Base-by-base conservation (phyloP, 2,113 vertebrate species). In the Aleadryas rufinucha region DNA sequence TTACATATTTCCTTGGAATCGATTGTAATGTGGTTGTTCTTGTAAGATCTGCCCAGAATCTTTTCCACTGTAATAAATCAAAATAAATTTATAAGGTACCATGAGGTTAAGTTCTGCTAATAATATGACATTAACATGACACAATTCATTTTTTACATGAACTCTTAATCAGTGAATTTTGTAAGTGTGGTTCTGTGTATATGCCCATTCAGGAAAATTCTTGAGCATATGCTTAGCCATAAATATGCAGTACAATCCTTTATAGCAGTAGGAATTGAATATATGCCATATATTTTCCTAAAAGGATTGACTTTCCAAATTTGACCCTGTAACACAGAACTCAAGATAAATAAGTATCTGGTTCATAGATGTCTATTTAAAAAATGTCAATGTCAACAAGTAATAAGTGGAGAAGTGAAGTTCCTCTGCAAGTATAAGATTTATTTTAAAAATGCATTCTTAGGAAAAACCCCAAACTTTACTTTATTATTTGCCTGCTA, bases 401-500 rank as follows among this genome's bases (percentile, higher is more conserved):
- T 45, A 75, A 66, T 26, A 78, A 24, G 20, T 60, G 50, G 18
- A 90, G 21, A 85, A 64, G 2, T 27, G 8, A 87, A 68, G 19
- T 35, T 94, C 18, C 22, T 10, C 33, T 39, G 26, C 7, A 69
- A 87, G 27, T 47, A 59, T 44, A 60, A 53, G 16, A 59, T 35
- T 71, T 82, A 45, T 75, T 82, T 84, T 54, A 3, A 39, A 82
- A 87, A 86, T 27, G 2, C 2, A 35, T 50, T 69, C 5, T 69
- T 68, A 41, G 33, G 33, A 5, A 22, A 57, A 11, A 39, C 27
- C 0, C 2, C 26, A 37, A 26, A 11, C 0, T 18, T 42, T 37
- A 7, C 3, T 27, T 54, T 59, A 26, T 63, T 56, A 50, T 65
- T 44, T 4, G 2, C 49, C 26, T 47, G 35, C 20, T 56, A 18